phyloP scores from a whole-genome alignment of 2,888 invertebrate genomes.

The Pachliopta kotzebuea region DNA sequence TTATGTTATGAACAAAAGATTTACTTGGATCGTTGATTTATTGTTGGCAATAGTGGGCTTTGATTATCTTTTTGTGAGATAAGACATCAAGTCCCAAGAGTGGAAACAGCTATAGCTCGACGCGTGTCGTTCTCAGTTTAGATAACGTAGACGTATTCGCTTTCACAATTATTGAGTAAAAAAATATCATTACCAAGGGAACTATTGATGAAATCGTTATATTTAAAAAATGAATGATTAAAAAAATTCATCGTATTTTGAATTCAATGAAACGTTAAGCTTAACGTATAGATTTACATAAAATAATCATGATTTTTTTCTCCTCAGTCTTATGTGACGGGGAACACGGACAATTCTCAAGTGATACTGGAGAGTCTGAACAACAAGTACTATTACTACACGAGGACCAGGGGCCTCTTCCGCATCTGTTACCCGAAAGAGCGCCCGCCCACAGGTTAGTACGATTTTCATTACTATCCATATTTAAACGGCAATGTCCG shows the following conservation, averaged over 20 bases:
- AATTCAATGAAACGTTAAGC: too few relatives aligned
- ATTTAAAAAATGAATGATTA: too few relatives aligned
- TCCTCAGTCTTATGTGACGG: conserved; percentile 86
- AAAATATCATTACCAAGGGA: neutral
- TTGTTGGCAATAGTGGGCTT: too few relatives aligned
- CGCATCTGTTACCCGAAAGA: conserved; percentile 97
- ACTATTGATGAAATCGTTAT: neutral
- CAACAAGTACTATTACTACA: conserved; percentile 92
- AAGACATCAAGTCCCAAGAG: too few relatives aligned
- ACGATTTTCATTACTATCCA: neutral
- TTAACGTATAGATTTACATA: neutral
- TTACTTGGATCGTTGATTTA: too few relatives aligned
- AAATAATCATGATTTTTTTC: conserved; percentile 33
- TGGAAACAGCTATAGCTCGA: neutral
- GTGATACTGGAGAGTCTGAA: conserved; percentile 89
- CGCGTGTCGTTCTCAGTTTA: neutral
- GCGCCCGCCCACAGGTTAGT: conserved; percentile 89
- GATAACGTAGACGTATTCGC: neutral
- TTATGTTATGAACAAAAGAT: too few relatives aligned
- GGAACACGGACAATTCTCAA: conserved; percentile 84
- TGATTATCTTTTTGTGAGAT: too few relatives aligned
- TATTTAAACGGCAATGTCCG: too few relatives aligned
- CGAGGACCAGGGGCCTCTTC: conserved; percentile 96
- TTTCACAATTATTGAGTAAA: neutral
- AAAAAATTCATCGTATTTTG: too few relatives aligned